Evolutionary conservation across 2,113 vertebrate genomes (phyloP).

Genomic region (Peucedramus taeniatus): DNA sequence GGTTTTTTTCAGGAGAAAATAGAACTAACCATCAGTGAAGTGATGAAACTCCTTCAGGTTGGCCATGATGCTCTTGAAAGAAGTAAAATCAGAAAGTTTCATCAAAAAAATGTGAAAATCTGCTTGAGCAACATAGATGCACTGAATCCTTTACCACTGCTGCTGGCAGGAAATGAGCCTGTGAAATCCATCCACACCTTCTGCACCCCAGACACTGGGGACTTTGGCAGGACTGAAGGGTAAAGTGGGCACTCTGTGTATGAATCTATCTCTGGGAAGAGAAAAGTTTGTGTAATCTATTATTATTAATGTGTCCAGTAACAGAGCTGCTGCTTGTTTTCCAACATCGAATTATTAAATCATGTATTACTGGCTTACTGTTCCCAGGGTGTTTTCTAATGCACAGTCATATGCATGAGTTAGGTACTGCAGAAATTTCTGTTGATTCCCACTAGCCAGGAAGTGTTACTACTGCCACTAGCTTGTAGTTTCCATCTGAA

Average conservation of each 20-base stretch:
- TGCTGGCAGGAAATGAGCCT: not conserved
- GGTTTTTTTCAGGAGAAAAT: not conserved
- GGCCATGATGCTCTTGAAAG: not conserved
- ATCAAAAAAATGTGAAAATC: not conserved
- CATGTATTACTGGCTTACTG: rapidly evolving
- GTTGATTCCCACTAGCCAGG: not conserved
- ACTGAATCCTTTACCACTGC: not conserved
- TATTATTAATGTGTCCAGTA: not conserved
- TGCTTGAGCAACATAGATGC: not conserved
- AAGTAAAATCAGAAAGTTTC: not conserved
- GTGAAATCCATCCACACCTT: not conserved
- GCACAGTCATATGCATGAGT: not conserved
- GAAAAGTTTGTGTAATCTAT: not conserved
- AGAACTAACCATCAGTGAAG: not conserved
- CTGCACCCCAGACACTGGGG: too few relatives aligned
- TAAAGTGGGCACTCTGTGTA: not conserved
- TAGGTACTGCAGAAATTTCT: not conserved
- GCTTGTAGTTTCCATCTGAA: not conserved
- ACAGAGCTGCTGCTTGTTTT: not conserved
- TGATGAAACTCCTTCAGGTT: not conserved
- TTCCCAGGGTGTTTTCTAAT: not conserved
- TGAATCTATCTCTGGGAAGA: not conserved
- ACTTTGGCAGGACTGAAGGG: not conserved
- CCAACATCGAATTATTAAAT: not conserved
- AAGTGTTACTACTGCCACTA: not conserved